These are phyloP conservation scores for Myocastor coypus DNA, from an alignment of 2,113 vertebrate species.

Conservation along the genomic window DNA sequence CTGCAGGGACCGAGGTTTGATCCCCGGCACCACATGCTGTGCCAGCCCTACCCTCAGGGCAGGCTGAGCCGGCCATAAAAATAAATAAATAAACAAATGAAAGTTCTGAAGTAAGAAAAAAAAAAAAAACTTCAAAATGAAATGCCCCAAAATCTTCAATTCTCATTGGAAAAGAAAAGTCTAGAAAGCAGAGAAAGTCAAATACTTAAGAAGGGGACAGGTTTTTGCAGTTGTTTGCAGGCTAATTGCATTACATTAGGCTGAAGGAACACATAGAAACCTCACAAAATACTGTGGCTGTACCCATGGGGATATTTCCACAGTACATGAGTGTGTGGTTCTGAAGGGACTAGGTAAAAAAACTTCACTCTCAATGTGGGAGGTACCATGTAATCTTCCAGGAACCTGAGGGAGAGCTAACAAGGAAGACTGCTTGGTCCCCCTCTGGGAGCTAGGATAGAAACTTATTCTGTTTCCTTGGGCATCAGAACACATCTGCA, in stretches of 20 bases:
- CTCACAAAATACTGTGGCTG: background rate
- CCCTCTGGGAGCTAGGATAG: background rate
- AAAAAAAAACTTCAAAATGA: no score
- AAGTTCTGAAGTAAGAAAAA: no score
- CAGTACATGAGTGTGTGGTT: background rate
- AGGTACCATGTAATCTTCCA: background rate
- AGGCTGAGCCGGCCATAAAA: no score
- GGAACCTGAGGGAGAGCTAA: background rate
- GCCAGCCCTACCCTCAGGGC: no score
- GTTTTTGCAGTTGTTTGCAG: background rate
- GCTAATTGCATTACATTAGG: background rate
- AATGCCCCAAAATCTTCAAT: background rate
- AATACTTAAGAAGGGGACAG: background rate
- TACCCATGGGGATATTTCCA: background rate
- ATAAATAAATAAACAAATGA: no score
- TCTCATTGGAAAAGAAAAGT: background rate
- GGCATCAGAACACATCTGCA: background rate
- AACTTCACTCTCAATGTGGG: background rate
- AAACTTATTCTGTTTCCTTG: background rate
- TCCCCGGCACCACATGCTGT: no score
- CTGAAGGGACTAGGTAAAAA: background rate
- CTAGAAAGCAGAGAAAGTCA: background rate
- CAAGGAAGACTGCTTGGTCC: background rate
- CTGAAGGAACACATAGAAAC: background rate
- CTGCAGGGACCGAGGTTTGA: no score